phyloP scores from a whole-genome alignment of 92 coral and sea anemone genomes.

The Epizoanthus scotinus region DNA sequence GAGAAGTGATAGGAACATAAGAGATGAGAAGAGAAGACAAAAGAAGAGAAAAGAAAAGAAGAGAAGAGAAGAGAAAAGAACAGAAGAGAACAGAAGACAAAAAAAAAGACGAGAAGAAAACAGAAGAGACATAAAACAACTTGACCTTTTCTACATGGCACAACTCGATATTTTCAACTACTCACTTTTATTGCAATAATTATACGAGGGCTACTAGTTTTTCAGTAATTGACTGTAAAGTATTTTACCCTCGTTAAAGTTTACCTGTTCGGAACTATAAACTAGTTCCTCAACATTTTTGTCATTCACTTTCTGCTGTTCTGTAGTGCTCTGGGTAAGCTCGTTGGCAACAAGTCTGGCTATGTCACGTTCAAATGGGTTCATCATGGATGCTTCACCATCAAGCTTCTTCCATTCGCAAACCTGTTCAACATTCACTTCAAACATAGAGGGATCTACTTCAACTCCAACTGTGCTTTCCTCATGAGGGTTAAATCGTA shows the following conservation, averaged over 20 bases:
- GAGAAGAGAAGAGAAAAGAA: not conserved
- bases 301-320: conserved; percentile 19
- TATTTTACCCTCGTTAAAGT: too few species aligned
- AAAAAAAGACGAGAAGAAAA: not conserved
- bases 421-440: conserved; percentile 47
- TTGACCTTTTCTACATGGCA: not conserved
- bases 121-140: too few species aligned
- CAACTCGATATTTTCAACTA: not conserved
- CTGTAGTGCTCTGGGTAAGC: conserved; percentile 23
- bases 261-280: not conserved
- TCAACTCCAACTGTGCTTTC: conserved; percentile 56
- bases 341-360: conserved; percentile 58
- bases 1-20: too few species aligned
- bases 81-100: not conserved
- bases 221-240: too few species aligned
- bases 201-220: too few species aligned
- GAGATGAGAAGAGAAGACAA: not conserved
- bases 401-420: conserved; percentile 48
- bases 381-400: not conserved
- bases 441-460: conserved; percentile 49
- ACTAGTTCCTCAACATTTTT: not conserved
- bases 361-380: conserved; percentile 37
- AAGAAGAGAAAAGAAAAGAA: not conserved
- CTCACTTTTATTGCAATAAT: not conserved
- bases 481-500: conserved; percentile 51